Percentiles rank a stretch among this genome's conserved stretches.
Conservation (phyloP, 2,113 vertebrate species). For the Steatornis caripensis region DNA sequence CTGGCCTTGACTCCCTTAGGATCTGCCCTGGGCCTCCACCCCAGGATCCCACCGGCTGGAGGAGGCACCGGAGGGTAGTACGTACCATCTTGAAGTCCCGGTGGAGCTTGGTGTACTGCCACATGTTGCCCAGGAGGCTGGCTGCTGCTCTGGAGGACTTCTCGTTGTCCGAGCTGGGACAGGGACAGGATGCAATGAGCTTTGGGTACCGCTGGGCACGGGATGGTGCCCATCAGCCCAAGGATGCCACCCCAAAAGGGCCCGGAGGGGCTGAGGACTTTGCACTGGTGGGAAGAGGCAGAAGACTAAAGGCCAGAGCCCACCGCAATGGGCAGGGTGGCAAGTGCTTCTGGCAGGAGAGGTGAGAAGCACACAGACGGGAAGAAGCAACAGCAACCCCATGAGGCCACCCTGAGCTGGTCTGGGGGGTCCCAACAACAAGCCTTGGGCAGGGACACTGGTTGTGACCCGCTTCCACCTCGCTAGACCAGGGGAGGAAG, state of each 20-base stretch:
- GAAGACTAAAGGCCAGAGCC: not conserved
- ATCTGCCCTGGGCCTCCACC: not conserved
- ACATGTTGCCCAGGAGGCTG: constrained; percentile 92
- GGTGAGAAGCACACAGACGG: not conserved
- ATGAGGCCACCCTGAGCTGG: not conserved
- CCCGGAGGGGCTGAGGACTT: accelerated
- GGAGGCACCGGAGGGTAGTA: not conserved
- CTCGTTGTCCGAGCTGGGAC: constrained; percentile 70
- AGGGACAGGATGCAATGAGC: not conserved
- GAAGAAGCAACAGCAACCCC: no score
- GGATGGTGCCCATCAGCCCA: not conserved
- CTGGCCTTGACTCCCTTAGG: not conserved
- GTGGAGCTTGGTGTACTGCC: constrained; percentile 91
- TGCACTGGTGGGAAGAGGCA: accelerated
- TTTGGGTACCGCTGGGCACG: accelerated
- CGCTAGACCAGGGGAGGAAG: not conserved
- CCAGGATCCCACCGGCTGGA: accelerated
- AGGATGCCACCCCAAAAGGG: not conserved
- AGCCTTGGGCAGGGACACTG: not conserved
- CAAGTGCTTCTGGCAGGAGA: not conserved
- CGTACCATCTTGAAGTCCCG: constrained; percentile 82
- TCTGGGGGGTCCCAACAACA: not conserved
- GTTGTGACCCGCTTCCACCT: not conserved
- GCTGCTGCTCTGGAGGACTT: constrained; percentile 83
- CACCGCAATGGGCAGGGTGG: not conserved